Evolutionary conservation across 1,140 invertebrate genomes (phyloP), one percentile per base, ranked within the genome.

Genomic region (Maniola jurtina): DNA sequence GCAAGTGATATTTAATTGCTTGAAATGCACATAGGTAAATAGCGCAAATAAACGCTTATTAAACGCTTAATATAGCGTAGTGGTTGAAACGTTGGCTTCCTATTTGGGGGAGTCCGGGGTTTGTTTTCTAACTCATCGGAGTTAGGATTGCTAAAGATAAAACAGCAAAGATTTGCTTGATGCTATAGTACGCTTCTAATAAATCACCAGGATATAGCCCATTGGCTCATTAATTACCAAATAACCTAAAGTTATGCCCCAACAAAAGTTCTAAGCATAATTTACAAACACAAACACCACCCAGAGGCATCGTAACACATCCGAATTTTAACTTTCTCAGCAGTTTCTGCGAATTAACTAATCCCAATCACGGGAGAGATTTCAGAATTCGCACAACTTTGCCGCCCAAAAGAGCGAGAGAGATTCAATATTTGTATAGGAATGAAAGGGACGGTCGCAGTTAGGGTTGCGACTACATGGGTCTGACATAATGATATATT

Each of bases 401-500:
- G 77, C 76, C 77, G 71, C 77, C 73, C 77, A 73, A 45, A 73
- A 72, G 77, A 70, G 74, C 54, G 82, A 79, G 73, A 71, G 50
- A 38, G 57, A 35, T 6, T 10, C 16, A 7, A 55, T 45, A 8
- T 42, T 45, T 40, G 62, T 60, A 38, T n/a, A 33, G 8, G 16
- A 25, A 56, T 67, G 75, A 87, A 40, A 61, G 68, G 57, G 79
- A 82, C 35, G 60, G 71, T 40, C 56, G 70, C 68, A 73, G 66
- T 70, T 76, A 78, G 84, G 79, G 86, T 79, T 84, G 77, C 73
- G 68, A 76, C 81, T 88, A 91, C 87, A 88, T 91, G 90, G 85
- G 77, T 83, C 83, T 91, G 90, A 91, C 90, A 90, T 90, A 91
- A 91, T 91, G 90, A 91, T 91, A 90, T 91, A 91, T 91, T 91